These are phyloP conservation scores for Tigriopus japonicus DNA, from an alignment of 1,140 invertebrate genomes.

Conservation along the genomic window DNA sequence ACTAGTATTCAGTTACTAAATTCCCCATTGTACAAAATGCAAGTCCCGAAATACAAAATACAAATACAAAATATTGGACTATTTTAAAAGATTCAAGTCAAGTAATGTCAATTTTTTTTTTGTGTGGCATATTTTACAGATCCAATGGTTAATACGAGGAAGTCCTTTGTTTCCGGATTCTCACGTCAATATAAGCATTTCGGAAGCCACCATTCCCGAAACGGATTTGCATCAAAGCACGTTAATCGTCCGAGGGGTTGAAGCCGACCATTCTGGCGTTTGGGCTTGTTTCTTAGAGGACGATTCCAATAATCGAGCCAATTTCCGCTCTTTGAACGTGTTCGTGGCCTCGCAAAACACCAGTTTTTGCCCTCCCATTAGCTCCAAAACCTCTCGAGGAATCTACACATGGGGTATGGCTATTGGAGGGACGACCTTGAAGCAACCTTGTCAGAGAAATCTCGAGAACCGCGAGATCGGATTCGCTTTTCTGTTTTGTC, in stretches of 20 bases:
- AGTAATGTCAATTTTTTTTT: too few species aligned
- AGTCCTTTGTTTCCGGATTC: too few species aligned
- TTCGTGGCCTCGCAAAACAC: not conserved
- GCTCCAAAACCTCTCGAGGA: not conserved
- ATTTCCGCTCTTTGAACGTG: not conserved
- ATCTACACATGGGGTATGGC: not conserved
- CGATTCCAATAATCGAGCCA: not conserved
- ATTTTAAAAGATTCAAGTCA: too few species aligned
- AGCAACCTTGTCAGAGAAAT: not conserved
- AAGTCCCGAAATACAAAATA: too few species aligned
- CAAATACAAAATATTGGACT: too few species aligned
- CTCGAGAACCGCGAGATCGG: not conserved
- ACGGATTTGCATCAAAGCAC: not conserved
- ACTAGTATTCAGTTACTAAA: too few species aligned
- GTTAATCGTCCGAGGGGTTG: not conserved
- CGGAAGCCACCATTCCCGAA: too few species aligned
- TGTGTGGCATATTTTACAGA: too few species aligned
- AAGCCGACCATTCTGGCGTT: not conserved
- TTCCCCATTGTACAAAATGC: too few species aligned
- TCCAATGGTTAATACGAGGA: too few species aligned
- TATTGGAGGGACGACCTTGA: not conserved
- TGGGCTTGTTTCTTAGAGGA: not conserved
- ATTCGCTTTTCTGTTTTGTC: not conserved
- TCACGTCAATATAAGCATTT: too few species aligned
- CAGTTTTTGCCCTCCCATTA: not conserved